A percentile compares a stretch with the other conserved stretches of the same genome.
Evolutionary conservation across 2,888 invertebrate genomes (phyloP).

Genomic region (Mesorhabditis spiculigera): DNA sequence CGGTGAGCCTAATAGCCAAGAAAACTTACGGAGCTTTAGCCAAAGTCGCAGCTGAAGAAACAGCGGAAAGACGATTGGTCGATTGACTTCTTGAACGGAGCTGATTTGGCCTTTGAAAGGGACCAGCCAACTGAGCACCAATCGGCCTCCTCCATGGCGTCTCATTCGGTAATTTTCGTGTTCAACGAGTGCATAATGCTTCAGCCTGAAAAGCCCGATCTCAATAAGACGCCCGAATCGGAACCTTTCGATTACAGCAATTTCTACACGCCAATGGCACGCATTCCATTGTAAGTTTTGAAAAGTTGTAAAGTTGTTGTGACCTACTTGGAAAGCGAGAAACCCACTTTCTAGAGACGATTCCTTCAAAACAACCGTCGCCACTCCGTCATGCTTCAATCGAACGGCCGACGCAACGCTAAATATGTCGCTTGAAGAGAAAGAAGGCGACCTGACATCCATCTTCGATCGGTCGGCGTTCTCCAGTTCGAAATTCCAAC

Average conservation of each 20-base stretch:
- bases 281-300: neutral
- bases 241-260: neutral
- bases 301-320: too few relatives aligned
- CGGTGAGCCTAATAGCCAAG: neutral
- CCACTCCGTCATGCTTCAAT: neutral
- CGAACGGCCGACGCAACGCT: neutral
- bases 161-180: too few relatives aligned
- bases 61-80: conserved; percentile 1
- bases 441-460: neutral
- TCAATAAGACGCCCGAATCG: neutral
- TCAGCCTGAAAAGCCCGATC: neutral
- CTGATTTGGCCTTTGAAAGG: too few relatives aligned
- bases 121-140: too few relatives aligned
- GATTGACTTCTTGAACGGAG: neutral
- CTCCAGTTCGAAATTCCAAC: neutral
- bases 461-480: neutral
- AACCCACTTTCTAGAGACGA: neutral
- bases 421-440: neutral
- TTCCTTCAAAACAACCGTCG: conserved; percentile 1
- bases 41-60: neutral
- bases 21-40: neutral
- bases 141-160: too few relatives aligned
- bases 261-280: neutral
- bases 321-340: neutral
- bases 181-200: too few relatives aligned